A percentile compares a stretch with the other conserved stretches of the same genome.
Evolutionary conservation across 2,888 invertebrate genomes (phyloP).

Genomic region (Parnassius mnemosyne): DNA sequence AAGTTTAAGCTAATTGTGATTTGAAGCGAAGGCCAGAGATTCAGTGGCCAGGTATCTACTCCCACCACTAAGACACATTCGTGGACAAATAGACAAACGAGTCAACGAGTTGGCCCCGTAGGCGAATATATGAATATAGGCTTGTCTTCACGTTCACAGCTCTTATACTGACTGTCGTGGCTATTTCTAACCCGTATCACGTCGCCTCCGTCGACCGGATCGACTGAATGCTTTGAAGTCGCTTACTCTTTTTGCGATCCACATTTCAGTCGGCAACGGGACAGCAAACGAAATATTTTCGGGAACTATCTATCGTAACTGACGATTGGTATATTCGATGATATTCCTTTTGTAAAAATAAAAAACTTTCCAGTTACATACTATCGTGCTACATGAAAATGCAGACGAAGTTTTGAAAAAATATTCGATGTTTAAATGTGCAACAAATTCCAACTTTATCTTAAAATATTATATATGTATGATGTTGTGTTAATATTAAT

Average conservation of each 20-base stretch:
- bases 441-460: too few species aligned
- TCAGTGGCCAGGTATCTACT: slow-evolving; percentile 28
- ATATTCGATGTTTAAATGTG: too few species aligned
- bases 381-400: too few species aligned
- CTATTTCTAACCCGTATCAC: slow-evolving; percentile 76
- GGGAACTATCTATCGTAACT: slow-evolving; percentile 52
- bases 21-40: too few species aligned
- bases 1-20: too few species aligned
- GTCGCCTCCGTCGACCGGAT: slow-evolving; percentile 61
- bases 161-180: slow-evolving; percentile 45
- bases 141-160: slow-evolving; percentile 57
- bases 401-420: too few species aligned
- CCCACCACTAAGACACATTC: slow-evolving; percentile 9
- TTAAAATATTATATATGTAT: too few species aligned
- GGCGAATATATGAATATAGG: slow-evolving; percentile 54
- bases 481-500: too few species aligned
- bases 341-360: slow-evolving; percentile 9
- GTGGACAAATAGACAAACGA: slow-evolving; percentile 43
- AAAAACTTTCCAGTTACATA: too few species aligned
- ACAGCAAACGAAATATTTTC: slow-evolving; percentile 68
- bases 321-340: slow-evolving; percentile 35
- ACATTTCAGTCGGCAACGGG: slow-evolving; percentile 59
- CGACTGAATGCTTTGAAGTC: slow-evolving; percentile 74
- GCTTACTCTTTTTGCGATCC: slow-evolving; percentile 75
- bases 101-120: slow-evolving; percentile 45